These are phyloP conservation scores for Thamnophis sirtalis DNA, from an alignment of 2,113 vertebrate genomes.

Conservation along the genomic window DNA sequence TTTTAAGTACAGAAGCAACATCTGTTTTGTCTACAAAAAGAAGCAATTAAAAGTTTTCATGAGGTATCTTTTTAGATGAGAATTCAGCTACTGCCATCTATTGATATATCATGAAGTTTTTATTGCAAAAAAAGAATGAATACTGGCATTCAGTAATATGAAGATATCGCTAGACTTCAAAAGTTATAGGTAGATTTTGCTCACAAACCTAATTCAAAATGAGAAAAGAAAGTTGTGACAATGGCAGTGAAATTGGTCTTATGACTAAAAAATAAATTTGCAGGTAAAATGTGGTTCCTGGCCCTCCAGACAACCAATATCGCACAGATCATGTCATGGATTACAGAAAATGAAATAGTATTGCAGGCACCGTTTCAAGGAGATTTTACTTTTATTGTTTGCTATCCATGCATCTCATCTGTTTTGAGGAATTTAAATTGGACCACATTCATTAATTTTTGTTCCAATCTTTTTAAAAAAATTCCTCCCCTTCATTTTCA, in stretches of 20 bases:
- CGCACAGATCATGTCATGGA: not conserved
- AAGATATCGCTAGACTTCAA: not conserved
- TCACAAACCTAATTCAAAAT: conserved; percentile 7
- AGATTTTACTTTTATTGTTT: not conserved
- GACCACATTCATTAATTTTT: not conserved
- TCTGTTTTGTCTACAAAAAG: not conserved
- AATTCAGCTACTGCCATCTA: conserved; percentile 57
- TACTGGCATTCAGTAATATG: not conserved
- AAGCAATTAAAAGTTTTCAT: conserved; percentile 29
- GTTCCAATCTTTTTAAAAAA: not conserved
- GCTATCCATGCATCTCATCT: not conserved
- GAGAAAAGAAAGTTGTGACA: conserved; percentile 9
- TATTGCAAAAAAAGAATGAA: not conserved
- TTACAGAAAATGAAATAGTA: not conserved
- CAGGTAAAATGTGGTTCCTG: not conserved
- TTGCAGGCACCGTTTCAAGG: not conserved
- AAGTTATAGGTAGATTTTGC: conserved; percentile 7
- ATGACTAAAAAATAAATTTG: not conserved
- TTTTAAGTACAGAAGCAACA: conserved; percentile 9
- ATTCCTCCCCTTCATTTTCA: not conserved
- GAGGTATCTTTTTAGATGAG: not conserved
- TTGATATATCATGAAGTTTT: conserved; percentile 37
- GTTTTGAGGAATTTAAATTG: not conserved
- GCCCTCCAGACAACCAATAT: not conserved
- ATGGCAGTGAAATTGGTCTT: not conserved